Evolutionary conservation across 2,888 invertebrate genomes (phyloP).

Genomic region (Malthinus seriepunctatus): DNA sequence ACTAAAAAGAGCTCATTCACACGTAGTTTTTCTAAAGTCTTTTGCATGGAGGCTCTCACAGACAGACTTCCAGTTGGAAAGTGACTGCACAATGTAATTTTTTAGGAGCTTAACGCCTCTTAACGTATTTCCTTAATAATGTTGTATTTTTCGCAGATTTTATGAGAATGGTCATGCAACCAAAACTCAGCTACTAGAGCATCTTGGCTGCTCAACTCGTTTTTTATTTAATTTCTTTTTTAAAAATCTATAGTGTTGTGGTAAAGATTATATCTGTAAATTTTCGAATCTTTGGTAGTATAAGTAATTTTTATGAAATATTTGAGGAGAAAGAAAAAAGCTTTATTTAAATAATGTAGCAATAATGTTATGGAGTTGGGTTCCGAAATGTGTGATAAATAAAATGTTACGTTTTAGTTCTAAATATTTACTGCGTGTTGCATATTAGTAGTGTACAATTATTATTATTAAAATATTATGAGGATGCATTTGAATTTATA

Average conservation of each 20-base stretch:
- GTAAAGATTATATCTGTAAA: neutral
- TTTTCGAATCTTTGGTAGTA: slow-evolving; percentile 14
- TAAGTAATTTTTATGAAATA: slow-evolving; percentile 9
- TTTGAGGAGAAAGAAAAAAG: slow-evolving; percentile 8
- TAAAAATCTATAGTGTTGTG: slow-evolving; percentile 2
- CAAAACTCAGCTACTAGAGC: slow-evolving; percentile 15
- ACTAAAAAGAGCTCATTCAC: too few relatives aligned
- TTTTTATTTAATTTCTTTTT: slow-evolving; percentile 9
- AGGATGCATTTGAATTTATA: slow-evolving; percentile 16
- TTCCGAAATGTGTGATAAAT: slow-evolving; percentile 48
- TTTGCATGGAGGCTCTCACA: too few relatives aligned
- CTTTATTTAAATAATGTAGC: slow-evolving; percentile 53
- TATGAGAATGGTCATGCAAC: slow-evolving; percentile 13
- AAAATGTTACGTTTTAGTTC: slow-evolving; percentile 33
- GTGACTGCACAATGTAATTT: too few relatives aligned
- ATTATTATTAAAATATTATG: slow-evolving; percentile 1
- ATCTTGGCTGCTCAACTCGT: slow-evolving; percentile 23
- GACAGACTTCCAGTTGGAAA: too few relatives aligned
- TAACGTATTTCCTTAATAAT: too few relatives aligned
- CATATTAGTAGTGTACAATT: slow-evolving; percentile 27
- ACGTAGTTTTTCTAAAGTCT: too few relatives aligned
- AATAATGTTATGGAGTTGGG: slow-evolving; percentile 54
- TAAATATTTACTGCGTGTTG: slow-evolving; percentile 42
- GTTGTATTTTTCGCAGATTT: slow-evolving; percentile 10
- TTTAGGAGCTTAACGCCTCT: too few relatives aligned